These are phyloP conservation scores for Rhopalosiphum nymphaeae DNA, from an alignment of 2,888 invertebrate genomes.

Conservation along the genomic window DNA sequence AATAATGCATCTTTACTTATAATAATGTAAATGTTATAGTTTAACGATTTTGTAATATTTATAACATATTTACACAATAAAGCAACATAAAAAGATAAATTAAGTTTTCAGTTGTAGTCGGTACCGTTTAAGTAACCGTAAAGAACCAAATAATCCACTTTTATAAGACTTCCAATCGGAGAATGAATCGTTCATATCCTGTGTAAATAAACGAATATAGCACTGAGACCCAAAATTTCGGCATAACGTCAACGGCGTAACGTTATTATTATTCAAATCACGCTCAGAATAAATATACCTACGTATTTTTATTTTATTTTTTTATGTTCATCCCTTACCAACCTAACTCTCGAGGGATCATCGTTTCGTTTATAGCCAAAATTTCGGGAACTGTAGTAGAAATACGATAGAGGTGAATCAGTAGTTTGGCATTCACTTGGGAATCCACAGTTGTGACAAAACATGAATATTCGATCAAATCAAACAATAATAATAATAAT, in stretches of 20 bases:
- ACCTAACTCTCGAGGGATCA: conserved; percentile 46
- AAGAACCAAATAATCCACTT: not conserved
- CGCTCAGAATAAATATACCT: conserved; percentile 2
- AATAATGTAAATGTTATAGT: not conserved
- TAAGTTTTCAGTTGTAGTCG: not conserved
- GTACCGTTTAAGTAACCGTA: not conserved
- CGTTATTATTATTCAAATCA: conserved; percentile 62
- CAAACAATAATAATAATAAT: conserved; percentile 37
- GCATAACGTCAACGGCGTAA: conserved; percentile 28
- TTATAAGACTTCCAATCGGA: conserved; percentile 13
- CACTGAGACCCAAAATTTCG: conserved; percentile 15
- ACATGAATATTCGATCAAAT: conserved; percentile 43
- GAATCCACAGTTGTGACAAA: conserved; percentile 13
- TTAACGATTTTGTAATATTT: not conserved
- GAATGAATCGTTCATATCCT: conserved; percentile 10
- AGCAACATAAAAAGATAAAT: not conserved
- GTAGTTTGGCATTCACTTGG: conserved; percentile 23
- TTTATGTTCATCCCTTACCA: not conserved
- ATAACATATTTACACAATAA: not conserved
- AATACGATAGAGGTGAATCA: not conserved
- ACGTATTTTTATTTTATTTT: conserved; percentile 30
- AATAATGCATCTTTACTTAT: not conserved
- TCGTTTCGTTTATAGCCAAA: conserved; percentile 53
- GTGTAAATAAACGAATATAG: conserved; percentile 32
- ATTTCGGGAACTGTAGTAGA: conserved; percentile 9